Conservation (phyloP, 1,140 invertebrate genomes). For the Mizuhopecten yessoensis region DNA sequence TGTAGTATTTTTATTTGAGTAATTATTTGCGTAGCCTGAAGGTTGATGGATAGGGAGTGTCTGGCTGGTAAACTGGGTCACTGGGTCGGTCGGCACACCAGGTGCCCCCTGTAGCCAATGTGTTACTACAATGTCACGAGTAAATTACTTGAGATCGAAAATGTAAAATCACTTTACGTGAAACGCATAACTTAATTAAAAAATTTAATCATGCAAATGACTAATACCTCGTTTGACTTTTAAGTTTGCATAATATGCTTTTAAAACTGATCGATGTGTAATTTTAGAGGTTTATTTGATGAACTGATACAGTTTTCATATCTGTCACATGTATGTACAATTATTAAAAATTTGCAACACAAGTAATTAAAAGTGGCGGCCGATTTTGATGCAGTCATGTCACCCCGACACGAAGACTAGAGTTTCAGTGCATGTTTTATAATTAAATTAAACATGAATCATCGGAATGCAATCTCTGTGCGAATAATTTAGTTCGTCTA, state of each 20-base stretch:
- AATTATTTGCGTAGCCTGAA: too few species aligned
- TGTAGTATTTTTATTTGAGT: too few species aligned
- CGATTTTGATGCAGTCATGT: not conserved
- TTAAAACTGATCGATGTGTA: not conserved
- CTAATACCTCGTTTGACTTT: not conserved
- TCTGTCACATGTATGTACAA: not conserved
- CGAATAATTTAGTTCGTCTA: not conserved
- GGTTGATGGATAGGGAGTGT: not conserved
- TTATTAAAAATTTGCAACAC: not conserved
- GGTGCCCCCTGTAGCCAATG: not conserved
- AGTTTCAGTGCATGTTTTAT: not conserved
- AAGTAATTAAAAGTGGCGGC: not conserved
- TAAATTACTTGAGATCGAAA: not conserved
- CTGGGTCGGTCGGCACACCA: not conserved
- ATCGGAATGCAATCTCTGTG: not conserved
- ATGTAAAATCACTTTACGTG: not conserved
- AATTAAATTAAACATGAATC: not conserved
- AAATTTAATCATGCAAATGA: not conserved
- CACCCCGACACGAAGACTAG: not conserved
- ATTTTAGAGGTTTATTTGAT: not conserved
- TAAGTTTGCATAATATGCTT: not conserved
- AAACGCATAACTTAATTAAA: not conserved
- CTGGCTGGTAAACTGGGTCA: constrained; percentile 22
- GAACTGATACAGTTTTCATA: not conserved
- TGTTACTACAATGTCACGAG: not conserved